Percentiles rank a stretch among this genome's conserved stretches.
phyloP scores from a whole-genome alignment of 2,888 invertebrate genomes.

The Philhelius pedissequus region DNA sequence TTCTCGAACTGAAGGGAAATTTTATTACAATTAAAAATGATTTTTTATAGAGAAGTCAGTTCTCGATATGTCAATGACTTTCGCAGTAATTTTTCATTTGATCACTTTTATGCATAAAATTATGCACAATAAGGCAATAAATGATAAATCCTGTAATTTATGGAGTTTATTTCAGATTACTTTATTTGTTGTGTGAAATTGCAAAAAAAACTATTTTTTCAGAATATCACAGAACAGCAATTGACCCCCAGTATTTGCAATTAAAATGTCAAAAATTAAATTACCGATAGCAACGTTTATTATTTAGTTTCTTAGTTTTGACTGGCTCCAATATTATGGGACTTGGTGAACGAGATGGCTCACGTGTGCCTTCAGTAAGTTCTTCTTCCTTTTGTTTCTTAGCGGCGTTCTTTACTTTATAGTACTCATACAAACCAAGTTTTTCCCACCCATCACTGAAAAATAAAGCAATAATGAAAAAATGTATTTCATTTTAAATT shows the following conservation, averaged over 20 bases:
- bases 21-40: not conserved
- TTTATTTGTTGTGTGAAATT: no score
- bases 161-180: no score
- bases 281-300: conserved; percentile 85
- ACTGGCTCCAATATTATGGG: conserved; percentile 86
- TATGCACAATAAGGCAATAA: no score
- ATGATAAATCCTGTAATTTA: not conserved
- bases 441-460: conserved; percentile 98
- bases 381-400: conserved; percentile 93
- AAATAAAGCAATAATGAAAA: not conserved
- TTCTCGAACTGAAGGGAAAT: conserved; percentile 76
- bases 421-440: conserved; percentile 97
- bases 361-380: conserved; percentile 85
- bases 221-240: no score
- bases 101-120: no score
- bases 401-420: conserved; percentile 96
- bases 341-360: conserved; percentile 88
- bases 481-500: not conserved
- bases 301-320: conserved; percentile 79
- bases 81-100: no score
- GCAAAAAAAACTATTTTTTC: no score
- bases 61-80: no score
- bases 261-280: not conserved
- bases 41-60: no score
- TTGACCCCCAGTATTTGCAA: no score